A percentile compares a stretch with the other conserved stretches of the same genome.
Conservation (phyloP, 2,797 vertebrate genomes). For the Sus cebifrons region DNA sequence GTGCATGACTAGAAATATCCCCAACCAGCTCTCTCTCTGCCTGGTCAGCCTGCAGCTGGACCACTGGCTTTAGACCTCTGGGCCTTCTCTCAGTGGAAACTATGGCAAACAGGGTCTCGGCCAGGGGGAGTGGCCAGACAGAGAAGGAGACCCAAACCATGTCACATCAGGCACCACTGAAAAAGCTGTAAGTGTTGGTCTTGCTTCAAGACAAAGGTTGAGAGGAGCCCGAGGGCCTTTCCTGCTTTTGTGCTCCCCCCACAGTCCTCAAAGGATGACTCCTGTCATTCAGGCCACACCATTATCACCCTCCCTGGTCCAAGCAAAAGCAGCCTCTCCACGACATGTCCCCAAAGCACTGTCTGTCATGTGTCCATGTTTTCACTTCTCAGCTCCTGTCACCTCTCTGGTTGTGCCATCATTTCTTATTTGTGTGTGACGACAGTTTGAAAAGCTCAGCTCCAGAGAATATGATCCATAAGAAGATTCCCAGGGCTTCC, state of each 20-base stretch:
- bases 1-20: background rate
- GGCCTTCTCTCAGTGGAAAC: background rate
- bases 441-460: background rate
- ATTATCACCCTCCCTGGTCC: background rate
- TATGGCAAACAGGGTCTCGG: background rate
- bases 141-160: background rate
- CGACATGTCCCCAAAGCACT: background rate
- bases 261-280: background rate
- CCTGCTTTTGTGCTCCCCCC: background rate
- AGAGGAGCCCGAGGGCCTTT: background rate
- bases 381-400: background rate
- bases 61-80: background rate
- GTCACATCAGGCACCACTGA: background rate
- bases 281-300: background rate
- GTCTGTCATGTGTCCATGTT: accelerated
- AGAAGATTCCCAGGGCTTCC: background rate
- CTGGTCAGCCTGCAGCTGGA: background rate
- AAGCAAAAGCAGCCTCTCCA: background rate
- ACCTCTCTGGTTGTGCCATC: background rate
- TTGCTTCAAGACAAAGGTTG: background rate
- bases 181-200: background rate
- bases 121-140: background rate
- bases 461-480: accelerated
- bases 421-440: background rate
- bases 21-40: background rate